A percentile compares a stretch with the other conserved stretches of the same genome.
Evolutionary conservation across 2,888 invertebrate species (phyloP).

Genomic region (Athalia rosae): DNA sequence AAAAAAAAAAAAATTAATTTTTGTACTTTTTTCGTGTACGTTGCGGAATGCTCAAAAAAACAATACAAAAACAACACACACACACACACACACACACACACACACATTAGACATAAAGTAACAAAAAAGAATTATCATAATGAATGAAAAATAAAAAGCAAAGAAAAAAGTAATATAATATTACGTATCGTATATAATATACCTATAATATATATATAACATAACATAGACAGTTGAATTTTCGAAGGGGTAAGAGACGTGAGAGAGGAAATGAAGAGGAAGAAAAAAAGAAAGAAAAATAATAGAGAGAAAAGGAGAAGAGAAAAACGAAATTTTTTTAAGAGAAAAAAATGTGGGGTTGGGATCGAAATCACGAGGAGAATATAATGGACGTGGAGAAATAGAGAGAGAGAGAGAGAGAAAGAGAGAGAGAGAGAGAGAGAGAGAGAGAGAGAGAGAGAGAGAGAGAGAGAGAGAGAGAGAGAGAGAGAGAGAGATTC

Average conservation of each 20-base stretch:
- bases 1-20: conserved; percentile 68
- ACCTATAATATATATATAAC: neutral
- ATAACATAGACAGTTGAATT: neutral
- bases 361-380: neutral
- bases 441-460: neutral
- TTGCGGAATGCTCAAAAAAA: conserved; percentile 70
- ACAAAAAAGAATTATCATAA: conserved; percentile 57
- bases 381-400: neutral
- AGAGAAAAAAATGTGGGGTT: neutral
- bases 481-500: neutral
- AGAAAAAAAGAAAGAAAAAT: too few species aligned
- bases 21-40: conserved; percentile 71
- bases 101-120: conserved; percentile 2
- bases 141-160: neutral
- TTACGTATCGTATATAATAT: conserved; percentile 59
- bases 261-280: neutral
- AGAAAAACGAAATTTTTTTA: too few species aligned
- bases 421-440: neutral
- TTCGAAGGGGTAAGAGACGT: conserved; percentile 3
- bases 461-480: neutral
- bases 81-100: neutral
- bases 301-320: too few species aligned
- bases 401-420: neutral
- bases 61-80: neutral
- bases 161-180: conserved; percentile 57